phyloP scores from a whole-genome alignment of 2,888 invertebrate genomes.

The Drosophila kanekoi region DNA sequence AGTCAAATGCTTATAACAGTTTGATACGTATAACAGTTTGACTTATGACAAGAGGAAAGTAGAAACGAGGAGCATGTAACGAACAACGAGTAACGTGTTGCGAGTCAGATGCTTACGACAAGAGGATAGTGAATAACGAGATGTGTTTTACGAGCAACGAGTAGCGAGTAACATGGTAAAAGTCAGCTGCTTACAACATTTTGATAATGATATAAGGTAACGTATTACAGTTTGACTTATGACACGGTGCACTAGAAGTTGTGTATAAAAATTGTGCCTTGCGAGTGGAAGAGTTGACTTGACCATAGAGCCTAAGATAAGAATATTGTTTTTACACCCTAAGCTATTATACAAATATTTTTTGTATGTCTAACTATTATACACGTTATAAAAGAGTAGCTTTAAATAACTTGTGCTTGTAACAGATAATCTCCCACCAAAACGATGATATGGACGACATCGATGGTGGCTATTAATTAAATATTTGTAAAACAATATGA shows the following conservation, averaged over 20 bases:
- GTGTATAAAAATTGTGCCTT: slow-evolving; percentile 47
- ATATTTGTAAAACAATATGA: slow-evolving; percentile 5
- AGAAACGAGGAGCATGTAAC: no score
- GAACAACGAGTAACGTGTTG: slow-evolving; percentile 1
- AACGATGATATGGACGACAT: slow-evolving; percentile 1
- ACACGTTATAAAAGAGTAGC: background rate
- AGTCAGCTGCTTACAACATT: no score
- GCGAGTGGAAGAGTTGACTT: slow-evolving; percentile 14
- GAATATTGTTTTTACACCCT: slow-evolving; percentile 2
- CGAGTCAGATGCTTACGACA: background rate
- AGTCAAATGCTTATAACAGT: no score
- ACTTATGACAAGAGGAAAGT: no score
- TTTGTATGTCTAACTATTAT: slow-evolving; percentile 14
- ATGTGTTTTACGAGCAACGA: no score
- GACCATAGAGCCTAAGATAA: slow-evolving; percentile 16
- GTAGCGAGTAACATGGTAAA: no score
- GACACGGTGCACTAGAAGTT: slow-evolving; percentile 1
- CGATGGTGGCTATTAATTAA: slow-evolving; percentile 14
- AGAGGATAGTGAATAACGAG: no score
- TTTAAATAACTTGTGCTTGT: slow-evolving; percentile 1
- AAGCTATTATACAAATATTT: slow-evolving; percentile 15
- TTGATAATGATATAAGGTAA: background rate
- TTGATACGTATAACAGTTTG: no score
- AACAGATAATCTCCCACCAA: slow-evolving; percentile 6
- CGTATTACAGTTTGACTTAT: background rate